phyloP scores from a whole-genome alignment of 23 tunicate genomes.

The Trididemnum clinides region DNA sequence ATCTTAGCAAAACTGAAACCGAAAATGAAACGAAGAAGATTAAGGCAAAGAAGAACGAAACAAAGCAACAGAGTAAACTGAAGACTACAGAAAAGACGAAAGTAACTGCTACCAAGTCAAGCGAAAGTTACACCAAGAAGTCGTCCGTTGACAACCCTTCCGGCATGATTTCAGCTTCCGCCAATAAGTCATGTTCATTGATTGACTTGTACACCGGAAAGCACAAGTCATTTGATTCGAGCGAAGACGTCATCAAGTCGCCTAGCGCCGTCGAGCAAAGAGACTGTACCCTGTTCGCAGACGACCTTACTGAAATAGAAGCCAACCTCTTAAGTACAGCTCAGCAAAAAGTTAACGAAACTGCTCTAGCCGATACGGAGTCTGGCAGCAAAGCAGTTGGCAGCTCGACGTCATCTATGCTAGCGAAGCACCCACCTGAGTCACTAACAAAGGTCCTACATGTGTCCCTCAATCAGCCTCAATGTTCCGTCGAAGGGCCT shows the following conservation, averaged over 20 bases:
- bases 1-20: background rate
- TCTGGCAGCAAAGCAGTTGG: too few relatives aligned
- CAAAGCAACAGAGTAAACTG: too few relatives aligned
- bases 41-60: background rate
- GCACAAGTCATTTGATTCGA: background rate
- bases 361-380: background rate
- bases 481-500: background rate
- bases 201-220: constrained; percentile 50
- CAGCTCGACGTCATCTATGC: too few relatives aligned
- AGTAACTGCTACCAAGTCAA: too few relatives aligned
- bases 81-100: too few relatives aligned
- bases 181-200: constrained; percentile 11
- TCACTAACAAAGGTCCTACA: background rate
- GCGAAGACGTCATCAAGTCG: background rate
- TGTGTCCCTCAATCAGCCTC: background rate
- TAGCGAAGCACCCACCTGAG: too few relatives aligned
- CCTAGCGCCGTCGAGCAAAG: background rate
- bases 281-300: constrained; percentile 17
- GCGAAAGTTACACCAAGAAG: too few relatives aligned
- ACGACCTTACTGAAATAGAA: constrained; percentile 51
- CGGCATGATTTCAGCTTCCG: too few relatives aligned
- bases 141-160: too few relatives aligned
- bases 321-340: constrained; percentile 1
- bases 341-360: too few relatives aligned
- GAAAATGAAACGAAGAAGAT: background rate